Percentiles rank a stretch among this genome's conserved stretches.
Evolutionary conservation across 2,797 vertebrate species (phyloP).

Genomic region (Benthosema pterotum): DNA sequence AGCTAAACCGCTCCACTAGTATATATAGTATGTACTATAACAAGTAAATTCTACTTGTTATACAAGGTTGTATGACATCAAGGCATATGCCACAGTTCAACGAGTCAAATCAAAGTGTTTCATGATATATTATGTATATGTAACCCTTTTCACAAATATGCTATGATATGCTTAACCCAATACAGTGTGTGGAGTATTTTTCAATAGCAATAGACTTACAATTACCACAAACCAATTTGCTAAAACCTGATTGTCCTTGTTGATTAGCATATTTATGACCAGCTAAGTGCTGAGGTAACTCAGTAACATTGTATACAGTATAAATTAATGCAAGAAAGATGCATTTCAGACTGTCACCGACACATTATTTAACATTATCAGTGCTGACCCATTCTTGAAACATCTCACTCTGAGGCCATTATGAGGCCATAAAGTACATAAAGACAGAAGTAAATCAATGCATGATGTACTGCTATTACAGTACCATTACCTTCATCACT

Average conservation of each 20-base stretch:
- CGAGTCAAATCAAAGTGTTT: too few species aligned
- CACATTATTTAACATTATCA: too few species aligned
- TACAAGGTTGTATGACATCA: too few species aligned
- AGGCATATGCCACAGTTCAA: too few species aligned
- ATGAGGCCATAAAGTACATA: conserved; percentile 19
- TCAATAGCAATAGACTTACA: background rate
- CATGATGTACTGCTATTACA: conserved; percentile 36
- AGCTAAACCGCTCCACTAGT: too few species aligned
- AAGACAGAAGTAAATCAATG: conserved; percentile 36
- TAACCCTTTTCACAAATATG: background rate
- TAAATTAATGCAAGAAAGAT: conserved; percentile 2
- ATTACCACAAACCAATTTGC: background rate
- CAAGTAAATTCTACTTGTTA: too few species aligned
- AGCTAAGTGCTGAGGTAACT: conserved; percentile 3
- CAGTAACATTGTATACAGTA: background rate
- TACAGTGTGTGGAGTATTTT: too few species aligned
- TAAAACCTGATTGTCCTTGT: background rate
- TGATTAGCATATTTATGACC: conserved; percentile 13
- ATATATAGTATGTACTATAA: too few species aligned
- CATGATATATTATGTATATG: background rate
- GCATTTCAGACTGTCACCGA: conserved; percentile 39
- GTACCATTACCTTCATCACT: conserved; percentile 7
- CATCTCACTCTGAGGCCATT: conserved; percentile 36
- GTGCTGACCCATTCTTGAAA: conserved; percentile 23
- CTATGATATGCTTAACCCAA: too few species aligned